Conservation (phyloP, 2,888 invertebrate genomes). For the Lepidocyrtoides sp. region DNA sequence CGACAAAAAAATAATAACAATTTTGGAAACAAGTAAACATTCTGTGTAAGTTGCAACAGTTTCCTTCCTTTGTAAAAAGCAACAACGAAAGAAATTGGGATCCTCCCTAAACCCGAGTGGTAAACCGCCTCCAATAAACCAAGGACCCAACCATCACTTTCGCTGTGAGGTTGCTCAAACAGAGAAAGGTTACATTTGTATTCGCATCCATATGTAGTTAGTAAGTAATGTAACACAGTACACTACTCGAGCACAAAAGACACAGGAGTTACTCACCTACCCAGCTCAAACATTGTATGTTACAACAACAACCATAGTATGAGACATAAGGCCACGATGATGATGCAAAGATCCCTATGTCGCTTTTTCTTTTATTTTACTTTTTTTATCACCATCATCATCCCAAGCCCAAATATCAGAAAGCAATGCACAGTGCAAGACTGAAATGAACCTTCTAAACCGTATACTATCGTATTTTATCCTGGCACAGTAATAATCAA, state of each 20-base stretch:
- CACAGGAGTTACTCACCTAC: background rate
- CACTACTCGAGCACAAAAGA: background rate
- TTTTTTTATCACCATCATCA: conserved; percentile 40
- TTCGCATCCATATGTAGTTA: conserved; percentile 63
- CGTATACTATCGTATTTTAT: background rate
- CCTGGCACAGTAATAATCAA: too few relatives aligned
- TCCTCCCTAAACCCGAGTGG: conserved; percentile 69
- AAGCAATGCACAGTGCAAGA: background rate
- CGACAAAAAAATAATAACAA: background rate
- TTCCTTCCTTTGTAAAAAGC: conserved; percentile 49
- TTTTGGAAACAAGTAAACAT: conserved; percentile 20
- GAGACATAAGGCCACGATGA: background rate
- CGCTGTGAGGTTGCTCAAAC: conserved; percentile 60
- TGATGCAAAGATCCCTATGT: conserved; percentile 12
- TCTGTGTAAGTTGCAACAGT: conserved; percentile 59
- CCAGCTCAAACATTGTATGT: background rate
- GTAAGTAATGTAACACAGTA: conserved; percentile 12
- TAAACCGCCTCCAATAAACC: conserved; percentile 72
- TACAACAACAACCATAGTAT: background rate
- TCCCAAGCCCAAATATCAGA: background rate
- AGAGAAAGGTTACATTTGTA: conserved; percentile 70
- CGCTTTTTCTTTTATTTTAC: conserved; percentile 27
- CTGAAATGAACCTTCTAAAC: background rate
- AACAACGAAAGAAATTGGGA: conserved; percentile 49
- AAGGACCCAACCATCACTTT: conserved; percentile 71